A percentile compares a stretch with the other conserved stretches of the same genome.
Evolutionary conservation across 1,140 invertebrate species (phyloP).

Genomic region (Riptortus pedestris): DNA sequence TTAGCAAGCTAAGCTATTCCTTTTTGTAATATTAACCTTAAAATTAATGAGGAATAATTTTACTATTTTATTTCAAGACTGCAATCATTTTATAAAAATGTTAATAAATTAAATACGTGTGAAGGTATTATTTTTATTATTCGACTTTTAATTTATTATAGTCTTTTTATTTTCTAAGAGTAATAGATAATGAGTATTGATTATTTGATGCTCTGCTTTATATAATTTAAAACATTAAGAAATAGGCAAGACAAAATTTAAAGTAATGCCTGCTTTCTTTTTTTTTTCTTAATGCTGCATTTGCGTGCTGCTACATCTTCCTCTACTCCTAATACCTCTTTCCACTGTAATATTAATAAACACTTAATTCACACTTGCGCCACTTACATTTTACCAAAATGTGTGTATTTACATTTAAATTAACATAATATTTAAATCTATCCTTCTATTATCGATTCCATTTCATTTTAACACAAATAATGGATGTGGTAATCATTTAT

Average conservation of each 20-base stretch:
- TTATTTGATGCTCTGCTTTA: slow-evolving; percentile 7
- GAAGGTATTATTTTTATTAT: too few relatives aligned
- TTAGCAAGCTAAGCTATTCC: background rate
- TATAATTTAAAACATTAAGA: too few relatives aligned
- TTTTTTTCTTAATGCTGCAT: slow-evolving; percentile 26
- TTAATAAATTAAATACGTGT: too few relatives aligned
- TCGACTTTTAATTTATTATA: too few relatives aligned
- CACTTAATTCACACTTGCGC: background rate
- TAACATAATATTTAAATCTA: too few relatives aligned
- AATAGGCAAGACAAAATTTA: background rate
- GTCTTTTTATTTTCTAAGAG: background rate
- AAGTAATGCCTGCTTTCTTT: slow-evolving; percentile 10
- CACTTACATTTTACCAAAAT: background rate
- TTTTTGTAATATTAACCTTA: background rate
- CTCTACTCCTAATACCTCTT: background rate
- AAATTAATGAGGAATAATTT: too few relatives aligned
- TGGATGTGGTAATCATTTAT: background rate
- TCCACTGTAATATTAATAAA: slow-evolving; percentile 7
- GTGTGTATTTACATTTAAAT: too few relatives aligned
- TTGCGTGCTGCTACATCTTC: slow-evolving; percentile 13
- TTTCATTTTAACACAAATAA: background rate
- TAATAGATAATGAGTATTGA: background rate
- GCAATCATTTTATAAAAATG: too few relatives aligned
- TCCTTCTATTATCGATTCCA: background rate
- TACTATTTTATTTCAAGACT: too few relatives aligned